Conservation (phyloP, 2,888 invertebrate species). For the Platynereis dumerilii region DNA sequence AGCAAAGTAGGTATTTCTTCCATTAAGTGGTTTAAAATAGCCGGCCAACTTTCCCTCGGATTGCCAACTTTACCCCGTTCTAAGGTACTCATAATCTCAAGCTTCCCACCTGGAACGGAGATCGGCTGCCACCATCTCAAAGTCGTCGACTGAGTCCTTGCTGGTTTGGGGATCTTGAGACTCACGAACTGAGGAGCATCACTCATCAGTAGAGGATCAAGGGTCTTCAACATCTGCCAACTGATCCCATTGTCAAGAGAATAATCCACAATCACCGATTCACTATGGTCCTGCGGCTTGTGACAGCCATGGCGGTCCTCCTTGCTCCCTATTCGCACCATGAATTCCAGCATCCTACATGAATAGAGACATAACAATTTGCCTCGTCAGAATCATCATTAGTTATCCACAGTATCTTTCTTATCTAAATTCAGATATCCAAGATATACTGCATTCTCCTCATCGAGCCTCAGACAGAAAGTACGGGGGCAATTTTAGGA, state of each 20-base stretch:
- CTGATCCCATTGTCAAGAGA: slow-evolving; percentile 59
- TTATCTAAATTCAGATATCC: background rate
- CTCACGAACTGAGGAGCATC: slow-evolving; percentile 37
- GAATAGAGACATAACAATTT: background rate
- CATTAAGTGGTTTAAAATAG: too few species aligned
- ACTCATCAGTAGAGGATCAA: slow-evolving; percentile 33
- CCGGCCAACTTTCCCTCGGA: too few species aligned
- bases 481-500: too few species aligned
- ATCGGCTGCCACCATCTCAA: slow-evolving; percentile 64
- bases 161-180: slow-evolving; percentile 54
- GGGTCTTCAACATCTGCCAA: slow-evolving; percentile 51
- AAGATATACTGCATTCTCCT: too few species aligned
- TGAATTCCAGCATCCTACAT: slow-evolving; percentile 61
- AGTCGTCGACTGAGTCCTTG: slow-evolving; percentile 57
- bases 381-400: background rate
- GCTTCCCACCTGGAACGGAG: slow-evolving; percentile 55
- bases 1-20: too few species aligned
- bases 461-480: too few species aligned
- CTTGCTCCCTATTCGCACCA: slow-evolving; percentile 55
- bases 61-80: too few species aligned
- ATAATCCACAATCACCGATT: slow-evolving; percentile 60
- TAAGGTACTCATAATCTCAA: too few species aligned
- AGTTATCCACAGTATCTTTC: background rate
- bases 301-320: slow-evolving; percentile 46
- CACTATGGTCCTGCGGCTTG: slow-evolving; percentile 49